phyloP scores from a whole-genome alignment of 1,140 invertebrate species.

The Limonius californicus region DNA sequence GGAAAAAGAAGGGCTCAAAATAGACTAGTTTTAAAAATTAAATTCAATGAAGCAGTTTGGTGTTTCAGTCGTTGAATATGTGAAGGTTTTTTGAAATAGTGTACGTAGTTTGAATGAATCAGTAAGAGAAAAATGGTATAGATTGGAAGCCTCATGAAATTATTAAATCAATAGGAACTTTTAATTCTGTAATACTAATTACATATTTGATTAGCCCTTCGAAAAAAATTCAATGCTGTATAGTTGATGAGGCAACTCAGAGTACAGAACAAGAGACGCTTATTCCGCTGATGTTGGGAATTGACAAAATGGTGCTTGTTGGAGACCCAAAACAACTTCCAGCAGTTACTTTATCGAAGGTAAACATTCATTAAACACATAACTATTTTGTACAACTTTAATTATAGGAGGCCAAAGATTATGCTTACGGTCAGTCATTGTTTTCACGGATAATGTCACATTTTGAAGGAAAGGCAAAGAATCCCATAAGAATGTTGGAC shows the following conservation, averaged over 20 bases:
- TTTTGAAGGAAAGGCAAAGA: conserved; percentile 43
- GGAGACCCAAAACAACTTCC: conserved; percentile 86
- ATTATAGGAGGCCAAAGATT: conserved; percentile 54
- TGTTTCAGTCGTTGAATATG: no score
- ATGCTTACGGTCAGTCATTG: conserved; percentile 60
- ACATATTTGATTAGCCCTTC: no score
- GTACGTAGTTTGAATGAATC: no score
- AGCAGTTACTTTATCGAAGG: conserved; percentile 73
- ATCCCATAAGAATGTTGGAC: conserved; percentile 58
- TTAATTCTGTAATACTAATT: no score
- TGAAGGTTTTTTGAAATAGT: no score
- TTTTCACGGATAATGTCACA: conserved; percentile 58
- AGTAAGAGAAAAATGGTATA: no score
- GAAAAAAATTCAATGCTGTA: conserved; percentile 77
- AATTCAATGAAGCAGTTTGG: no score
- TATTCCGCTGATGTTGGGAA: conserved; percentile 69
- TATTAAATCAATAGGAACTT: no score
- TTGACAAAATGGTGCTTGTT: conserved; percentile 75
- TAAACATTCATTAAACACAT: conserved; percentile 42
- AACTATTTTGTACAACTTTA: no score
- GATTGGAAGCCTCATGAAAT: no score
- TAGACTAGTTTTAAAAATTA: no score
- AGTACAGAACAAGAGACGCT: conserved; percentile 78
- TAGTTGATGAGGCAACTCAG: conserved; percentile 90
- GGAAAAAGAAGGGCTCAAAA: no score